Base-by-base conservation (phyloP, 2,113 vertebrate genomes). In the Heloderma charlesbogerti region DNA sequence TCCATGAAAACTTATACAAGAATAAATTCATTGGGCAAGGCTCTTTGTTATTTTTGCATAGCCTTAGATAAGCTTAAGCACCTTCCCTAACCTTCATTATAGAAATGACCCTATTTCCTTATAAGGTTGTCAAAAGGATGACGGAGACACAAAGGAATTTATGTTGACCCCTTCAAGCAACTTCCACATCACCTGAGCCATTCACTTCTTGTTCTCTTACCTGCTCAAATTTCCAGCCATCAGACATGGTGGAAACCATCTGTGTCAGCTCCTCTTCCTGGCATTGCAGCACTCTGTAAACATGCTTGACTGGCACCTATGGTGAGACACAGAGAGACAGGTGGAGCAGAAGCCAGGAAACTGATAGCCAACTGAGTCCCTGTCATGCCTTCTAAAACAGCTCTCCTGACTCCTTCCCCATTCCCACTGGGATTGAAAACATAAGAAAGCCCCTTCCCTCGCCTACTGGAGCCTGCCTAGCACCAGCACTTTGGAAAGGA, bases 161-260 rank as follows among this genome's bases (percentile, higher is more conserved):
- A 5, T 37, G 16, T 15, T 2, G 29, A 54, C 13, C 25, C 29
- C 31, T 54, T 80, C 78, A 27, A 80, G 48, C 29, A 25, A 63
- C n/a, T 7, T 37, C 43, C 16, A 34, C 51, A 82, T 2, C 45
- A 12, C 45, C 87, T 37, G 25, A 15, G 25, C 7, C 9, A 10
- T 27, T 27, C 16, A 40, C 48, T 27, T 8, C 15, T 0, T 3
- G 0, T 3, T 66, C 83, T 88, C 40, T 96, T 97, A 99, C 99
- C 99, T 99, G 99, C 90, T 99, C 99, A 87, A 99, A 99, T 96
- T 98, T 99, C 99, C 99, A 99, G 94, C 99, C 99, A 1, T 99
- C 99, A 0, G 99, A 99, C 99, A 99, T 99, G 88, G 99, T 99
- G 27, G 99, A 99, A 94, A 99, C 99, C 99, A 99, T 99, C 94